Base-by-base conservation (phyloP, 2,888 invertebrate genomes). In the Mythimna impura region DNA sequence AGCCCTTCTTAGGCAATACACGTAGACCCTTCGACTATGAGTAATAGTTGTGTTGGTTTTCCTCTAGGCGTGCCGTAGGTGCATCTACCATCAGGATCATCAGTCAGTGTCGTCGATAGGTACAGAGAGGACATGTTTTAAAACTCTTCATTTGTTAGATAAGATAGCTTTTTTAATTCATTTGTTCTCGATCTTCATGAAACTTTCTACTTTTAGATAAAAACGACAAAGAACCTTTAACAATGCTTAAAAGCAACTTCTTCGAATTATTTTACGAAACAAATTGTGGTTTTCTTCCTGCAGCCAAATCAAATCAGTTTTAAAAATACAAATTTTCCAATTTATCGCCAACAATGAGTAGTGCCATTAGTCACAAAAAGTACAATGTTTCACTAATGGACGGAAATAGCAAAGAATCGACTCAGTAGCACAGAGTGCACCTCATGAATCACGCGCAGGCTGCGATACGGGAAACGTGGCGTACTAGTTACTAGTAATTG, bases 331-430 rank as follows among this genome's bases (percentile, higher is more conserved):
- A 50, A 1, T 65, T 70, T 73, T 78, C 50, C 65, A 78, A 78
- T 81, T 78, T 71, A 62, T 68, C 74, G 62, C 62, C 34, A 71
- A 82, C 79, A 78, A 66, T 71, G 71, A 82, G 54, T 70, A 36
- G 40, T 36, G 76, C 71, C 47, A 71, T 84, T 84, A 84, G 70
- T 84, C 85, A 84, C 83, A 78, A 85, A 82, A 80, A 84, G 66
- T 82, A 78, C 83, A 72, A 78, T 76, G 78, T 69, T 70, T 58
- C 66, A 73, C 47, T 72, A 71, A 70, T 73, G 71, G 75, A 84
- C 84, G 78, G 85, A 83, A 83, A 84, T 84, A 82, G 75, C 80
- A 69, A 80, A 76, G 80, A 76, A 79, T 75, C 82, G 77, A 76
- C 71, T 76, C 71, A 69, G 69, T 66, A 52, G 36, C 47, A 73